A percentile compares a stretch with the other conserved stretches of the same genome.
phyloP scores from a whole-genome alignment of 2,888 invertebrate species.

The Emmelina monodactyla region DNA sequence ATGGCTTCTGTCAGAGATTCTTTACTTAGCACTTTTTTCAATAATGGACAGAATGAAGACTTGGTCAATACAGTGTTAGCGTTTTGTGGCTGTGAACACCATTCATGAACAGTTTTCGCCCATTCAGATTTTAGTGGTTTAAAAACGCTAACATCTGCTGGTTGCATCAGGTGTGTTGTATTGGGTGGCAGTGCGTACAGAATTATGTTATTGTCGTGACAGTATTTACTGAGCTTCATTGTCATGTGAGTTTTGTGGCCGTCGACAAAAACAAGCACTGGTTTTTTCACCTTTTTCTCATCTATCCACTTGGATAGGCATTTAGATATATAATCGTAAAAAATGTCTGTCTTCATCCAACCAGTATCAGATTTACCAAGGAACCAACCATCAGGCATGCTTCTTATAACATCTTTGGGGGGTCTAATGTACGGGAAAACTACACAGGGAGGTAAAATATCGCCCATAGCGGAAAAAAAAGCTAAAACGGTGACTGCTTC shows the following conservation, averaged over 20 bases:
- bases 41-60: slow-evolving; percentile 4
- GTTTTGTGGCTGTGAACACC: slow-evolving; percentile 5
- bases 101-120: slow-evolving; percentile 5
- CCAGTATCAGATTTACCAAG: slow-evolving; percentile 11
- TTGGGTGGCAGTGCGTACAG: slow-evolving; percentile 12
- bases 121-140: slow-evolving; percentile 6
- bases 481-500: slow-evolving; percentile 17
- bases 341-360: slow-evolving; percentile 11
- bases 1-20: background rate
- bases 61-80: slow-evolving; percentile 4
- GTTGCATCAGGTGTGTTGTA: slow-evolving; percentile 13
- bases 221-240: slow-evolving; percentile 6
- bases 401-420: slow-evolving; percentile 11
- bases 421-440: slow-evolving; percentile 14
- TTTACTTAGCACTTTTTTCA: background rate
- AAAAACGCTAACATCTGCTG: slow-evolving; percentile 15
- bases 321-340: slow-evolving; percentile 12
- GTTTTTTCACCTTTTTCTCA: slow-evolving; percentile 7
- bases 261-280: slow-evolving; percentile 11
- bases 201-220: slow-evolving; percentile 10
- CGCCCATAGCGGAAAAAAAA: slow-evolving; percentile 16
- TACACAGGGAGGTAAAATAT: slow-evolving; percentile 14
- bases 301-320: slow-evolving; percentile 7
- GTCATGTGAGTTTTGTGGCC: slow-evolving; percentile 12
- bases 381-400: slow-evolving; percentile 10